phyloP scores from a whole-genome alignment of 2,113 vertebrate species.

The Bufo bufo region DNA sequence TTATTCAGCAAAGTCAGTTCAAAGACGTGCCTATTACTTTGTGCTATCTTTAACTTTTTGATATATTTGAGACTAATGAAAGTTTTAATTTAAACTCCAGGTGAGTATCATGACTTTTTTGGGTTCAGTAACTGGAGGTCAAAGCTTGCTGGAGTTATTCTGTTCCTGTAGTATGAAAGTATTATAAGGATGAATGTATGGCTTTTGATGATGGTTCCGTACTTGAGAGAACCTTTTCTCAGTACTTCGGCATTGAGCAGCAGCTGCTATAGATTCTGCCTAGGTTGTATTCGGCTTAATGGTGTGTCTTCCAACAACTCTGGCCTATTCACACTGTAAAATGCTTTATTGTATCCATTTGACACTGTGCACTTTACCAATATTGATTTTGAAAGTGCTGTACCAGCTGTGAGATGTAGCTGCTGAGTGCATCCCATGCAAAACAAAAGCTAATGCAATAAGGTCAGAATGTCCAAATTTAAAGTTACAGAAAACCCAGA shows the following conservation, averaged over 20 bases:
- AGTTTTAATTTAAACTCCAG: not conserved
- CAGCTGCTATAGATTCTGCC: slow-evolving; percentile 38
- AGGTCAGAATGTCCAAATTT: slow-evolving; percentile 24
- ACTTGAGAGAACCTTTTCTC: slow-evolving; percentile 38
- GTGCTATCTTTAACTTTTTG: not conserved
- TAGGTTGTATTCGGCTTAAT: slow-evolving; percentile 37
- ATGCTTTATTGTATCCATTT: slow-evolving; percentile 51
- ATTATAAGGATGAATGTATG: not conserved
- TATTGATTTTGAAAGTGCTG: slow-evolving; percentile 56
- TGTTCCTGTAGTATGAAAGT: slow-evolving; percentile 18
- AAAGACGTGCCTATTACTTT: not conserved
- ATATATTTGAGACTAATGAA: not conserved
- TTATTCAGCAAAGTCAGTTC: not conserved
- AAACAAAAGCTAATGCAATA: slow-evolving; percentile 47
- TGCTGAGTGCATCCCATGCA: slow-evolving; percentile 50
- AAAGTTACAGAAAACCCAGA: slow-evolving; percentile 6
- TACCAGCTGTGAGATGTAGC: slow-evolving; percentile 53
- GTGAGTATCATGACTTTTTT: not conserved
- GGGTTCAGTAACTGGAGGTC: not conserved
- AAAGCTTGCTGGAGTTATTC: not conserved
- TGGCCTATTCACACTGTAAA: slow-evolving; percentile 15
- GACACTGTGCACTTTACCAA: slow-evolving; percentile 23
- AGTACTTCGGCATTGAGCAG: slow-evolving; percentile 10
- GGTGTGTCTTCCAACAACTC: slow-evolving; percentile 47
- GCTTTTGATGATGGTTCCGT: not conserved